Base-by-base conservation (phyloP, 2,113 vertebrate genomes). In the Caranx ignobilis region DNA sequence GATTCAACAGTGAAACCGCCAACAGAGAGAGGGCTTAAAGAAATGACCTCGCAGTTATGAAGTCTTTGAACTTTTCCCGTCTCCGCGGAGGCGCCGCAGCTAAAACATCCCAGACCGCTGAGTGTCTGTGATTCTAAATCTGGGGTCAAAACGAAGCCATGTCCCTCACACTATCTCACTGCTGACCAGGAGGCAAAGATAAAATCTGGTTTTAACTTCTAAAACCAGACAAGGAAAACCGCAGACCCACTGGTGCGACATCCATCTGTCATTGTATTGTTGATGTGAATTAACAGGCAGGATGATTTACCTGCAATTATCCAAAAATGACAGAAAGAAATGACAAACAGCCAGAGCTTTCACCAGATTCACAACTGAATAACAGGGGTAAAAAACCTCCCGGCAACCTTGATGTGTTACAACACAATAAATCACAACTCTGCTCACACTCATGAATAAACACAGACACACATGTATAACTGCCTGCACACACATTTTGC, bases 41-140 rank as follows among this genome's bases (percentile, higher is more conserved):
- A 84, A 70, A 85, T 83, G 41, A 87, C 75, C 61, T 78, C 43
- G 39, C 65, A 50, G 69, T 73, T 82, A 81, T 64, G 41, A 90
- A 79, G 73, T 73, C 82, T 91, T 90, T 89, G 75, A 88, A 88
- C 86, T 52, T 77, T 71, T 73, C 48, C 57, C 34, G 35, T 87
- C 79, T 85, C 71, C 13, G 34, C 10, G 6, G 84, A 85, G 64
- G 65, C 19, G 50, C 80, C 66, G 41, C 56, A 74, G 75, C 71
- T 78, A 73, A 86, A 89, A 73, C 47, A 67, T 84, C 66, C 77
- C 81, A 88, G 77, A 87, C 76, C 32, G 3, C 61, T 56, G 75
- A 75, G 41, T 6, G 71, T 81, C 75, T 87, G 73, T 32, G 62
- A 67, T 75, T 74, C 26, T 48, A 63, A 48, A 3, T 31, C 61